phyloP scores from a whole-genome alignment of 2,888 invertebrate genomes.

The Melipona bicolor region DNA sequence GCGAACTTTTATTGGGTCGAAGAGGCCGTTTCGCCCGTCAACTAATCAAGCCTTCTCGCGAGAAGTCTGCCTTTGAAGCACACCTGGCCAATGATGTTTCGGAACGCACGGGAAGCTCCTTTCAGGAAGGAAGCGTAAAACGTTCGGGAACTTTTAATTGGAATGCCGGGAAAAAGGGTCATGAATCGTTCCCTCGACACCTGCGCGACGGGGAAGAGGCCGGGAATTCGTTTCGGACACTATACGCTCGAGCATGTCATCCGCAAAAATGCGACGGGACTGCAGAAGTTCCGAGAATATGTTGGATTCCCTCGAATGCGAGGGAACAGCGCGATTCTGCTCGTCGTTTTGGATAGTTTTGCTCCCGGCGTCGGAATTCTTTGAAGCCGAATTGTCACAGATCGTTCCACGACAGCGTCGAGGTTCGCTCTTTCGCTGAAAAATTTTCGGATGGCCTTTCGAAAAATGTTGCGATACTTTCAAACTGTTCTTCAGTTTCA shows the following conservation, averaged over 20 bases:
- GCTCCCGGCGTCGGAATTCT: background rate
- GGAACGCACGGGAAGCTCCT: constrained; percentile 5
- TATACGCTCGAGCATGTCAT: constrained; percentile 22
- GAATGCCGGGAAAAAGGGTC: constrained; percentile 52
- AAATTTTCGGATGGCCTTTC: background rate
- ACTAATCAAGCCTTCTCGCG: constrained; percentile 33
- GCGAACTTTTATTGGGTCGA: constrained; percentile 18
- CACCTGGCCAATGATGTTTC: constrained; percentile 24
- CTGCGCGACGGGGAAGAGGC: constrained; percentile 27
- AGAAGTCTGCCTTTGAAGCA: constrained; percentile 10
- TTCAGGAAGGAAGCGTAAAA: constrained; percentile 38
- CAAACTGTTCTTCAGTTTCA: background rate
- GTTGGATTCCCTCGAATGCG: background rate
- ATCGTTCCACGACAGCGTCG: background rate
- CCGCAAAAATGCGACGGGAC: constrained; percentile 8
- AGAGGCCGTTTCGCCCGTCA: background rate
- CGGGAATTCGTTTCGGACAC: constrained; percentile 41
- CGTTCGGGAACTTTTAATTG: constrained; percentile 70
- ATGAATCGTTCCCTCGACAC: constrained; percentile 41
- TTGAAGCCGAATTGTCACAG: background rate
- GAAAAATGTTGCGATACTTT: background rate
- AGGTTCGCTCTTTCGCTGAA: background rate
- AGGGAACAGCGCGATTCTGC: background rate
- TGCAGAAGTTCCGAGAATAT: constrained; percentile 16
- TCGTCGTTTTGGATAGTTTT: background rate